Conservation (phyloP, 1,140 invertebrate species). For the Halyomorpha halys region DNA sequence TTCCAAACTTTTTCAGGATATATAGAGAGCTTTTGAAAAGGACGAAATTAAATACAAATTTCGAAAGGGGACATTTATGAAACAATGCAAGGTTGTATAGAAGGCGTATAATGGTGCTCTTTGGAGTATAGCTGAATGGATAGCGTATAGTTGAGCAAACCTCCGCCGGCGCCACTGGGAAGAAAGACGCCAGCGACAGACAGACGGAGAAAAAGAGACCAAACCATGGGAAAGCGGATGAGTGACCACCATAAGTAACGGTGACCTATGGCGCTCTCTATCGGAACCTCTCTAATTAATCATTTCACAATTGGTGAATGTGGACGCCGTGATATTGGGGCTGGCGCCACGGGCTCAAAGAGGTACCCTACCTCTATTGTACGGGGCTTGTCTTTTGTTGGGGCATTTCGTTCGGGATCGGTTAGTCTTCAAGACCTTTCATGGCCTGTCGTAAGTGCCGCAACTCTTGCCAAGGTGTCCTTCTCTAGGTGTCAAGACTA, state of each 20-base stretch:
- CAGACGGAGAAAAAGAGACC: not conserved
- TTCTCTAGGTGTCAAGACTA: not conserved
- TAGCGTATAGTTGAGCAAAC: too few relatives aligned
- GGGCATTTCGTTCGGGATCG: not conserved
- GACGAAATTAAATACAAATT: too few relatives aligned
- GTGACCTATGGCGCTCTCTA: not conserved
- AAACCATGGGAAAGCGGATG: not conserved
- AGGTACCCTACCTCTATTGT: not conserved
- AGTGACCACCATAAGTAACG: not conserved
- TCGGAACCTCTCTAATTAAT: slow-evolving; percentile 23
- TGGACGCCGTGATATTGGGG: slow-evolving; percentile 26
- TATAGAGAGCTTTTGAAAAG: too few relatives aligned
- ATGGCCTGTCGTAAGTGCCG: not conserved
- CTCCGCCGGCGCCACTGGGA: too few relatives aligned
- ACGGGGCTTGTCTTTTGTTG: too few relatives aligned
- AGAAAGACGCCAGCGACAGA: too few relatives aligned
- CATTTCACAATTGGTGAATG: slow-evolving; percentile 28
- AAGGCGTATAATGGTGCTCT: too few relatives aligned
- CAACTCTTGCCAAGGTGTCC: not conserved
- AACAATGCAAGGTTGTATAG: too few relatives aligned
- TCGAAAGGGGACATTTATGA: too few relatives aligned
- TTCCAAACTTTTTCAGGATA: too few relatives aligned
- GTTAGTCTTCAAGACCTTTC: slow-evolving; percentile 15
- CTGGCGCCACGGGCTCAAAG: slow-evolving; percentile 19
- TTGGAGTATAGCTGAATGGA: too few relatives aligned